Percentiles rank a stretch among this genome's conserved stretches.
These are phyloP conservation scores for Anastrepha ludens DNA, from an alignment of 1,140 invertebrate genomes.

Conservation along the genomic window DNA sequence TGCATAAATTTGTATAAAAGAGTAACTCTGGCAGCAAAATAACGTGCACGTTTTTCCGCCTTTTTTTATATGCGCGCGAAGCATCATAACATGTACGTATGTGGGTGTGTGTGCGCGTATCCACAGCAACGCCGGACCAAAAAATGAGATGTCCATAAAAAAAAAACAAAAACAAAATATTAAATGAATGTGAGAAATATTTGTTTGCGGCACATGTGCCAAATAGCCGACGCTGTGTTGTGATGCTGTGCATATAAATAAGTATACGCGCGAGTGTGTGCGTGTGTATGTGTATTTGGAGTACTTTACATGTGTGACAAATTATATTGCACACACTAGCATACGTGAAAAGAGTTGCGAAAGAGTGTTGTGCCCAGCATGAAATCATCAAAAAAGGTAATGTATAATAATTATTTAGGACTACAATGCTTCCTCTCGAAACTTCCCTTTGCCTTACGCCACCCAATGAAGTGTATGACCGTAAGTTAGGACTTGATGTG, in stretches of 20 bases:
- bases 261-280: too few species aligned
- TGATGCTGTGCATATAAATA: too few species aligned
- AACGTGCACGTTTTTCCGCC: constrained; percentile 8
- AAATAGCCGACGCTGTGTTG: neutral
- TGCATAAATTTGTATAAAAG: neutral
- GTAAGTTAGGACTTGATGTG: too few species aligned
- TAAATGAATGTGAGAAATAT: neutral
- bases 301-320: too few species aligned
- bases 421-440: too few species aligned
- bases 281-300: too few species aligned
- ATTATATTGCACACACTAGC: too few species aligned
- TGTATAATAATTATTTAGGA: neutral
- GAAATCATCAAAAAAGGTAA: neutral
- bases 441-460: too few species aligned
- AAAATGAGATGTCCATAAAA: neutral
- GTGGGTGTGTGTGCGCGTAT: too few species aligned
- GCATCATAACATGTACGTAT: too few species aligned
- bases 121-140: neutral
- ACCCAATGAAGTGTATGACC: too few species aligned
- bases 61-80: neutral
- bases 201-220: neutral
- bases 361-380: neutral
- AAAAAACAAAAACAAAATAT: neutral
- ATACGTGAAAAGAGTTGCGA: neutral
- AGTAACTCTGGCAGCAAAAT: neutral